phyloP scores from a whole-genome alignment of 92 coral and sea anemone species.

The Nematostella vectensis region DNA sequence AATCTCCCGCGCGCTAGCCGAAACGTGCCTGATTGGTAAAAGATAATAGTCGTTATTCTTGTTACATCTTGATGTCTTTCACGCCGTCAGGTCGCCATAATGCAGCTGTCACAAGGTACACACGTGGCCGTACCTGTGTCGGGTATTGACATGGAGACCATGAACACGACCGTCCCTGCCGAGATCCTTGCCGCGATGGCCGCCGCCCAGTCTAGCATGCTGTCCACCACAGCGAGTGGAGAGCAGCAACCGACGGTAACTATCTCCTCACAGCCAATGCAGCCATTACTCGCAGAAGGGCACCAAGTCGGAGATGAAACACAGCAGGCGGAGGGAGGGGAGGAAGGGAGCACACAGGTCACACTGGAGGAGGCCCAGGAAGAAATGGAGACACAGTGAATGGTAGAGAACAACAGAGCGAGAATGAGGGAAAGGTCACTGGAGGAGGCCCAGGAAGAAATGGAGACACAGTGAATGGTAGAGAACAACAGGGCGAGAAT shows the following conservation, averaged over 20 bases:
- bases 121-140: conserved; percentile 50
- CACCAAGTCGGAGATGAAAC: conserved; percentile 1
- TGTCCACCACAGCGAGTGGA: conserved; percentile 7
- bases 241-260: conserved; percentile 12
- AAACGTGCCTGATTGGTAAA: too few relatives aligned
- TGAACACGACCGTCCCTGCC: conserved; percentile 71
- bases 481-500: too few relatives aligned
- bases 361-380: too few relatives aligned
- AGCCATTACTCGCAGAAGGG: conserved; percentile 13
- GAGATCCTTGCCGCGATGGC: conserved; percentile 93
- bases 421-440: too few relatives aligned
- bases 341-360: too few relatives aligned
- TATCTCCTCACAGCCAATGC: conserved; percentile 30
- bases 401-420: too few relatives aligned
- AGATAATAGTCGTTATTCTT: too few relatives aligned
- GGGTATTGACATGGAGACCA: conserved; percentile 49
- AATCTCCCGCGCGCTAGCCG: too few relatives aligned
- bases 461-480: too few relatives aligned
- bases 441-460: too few relatives aligned
- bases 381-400: too few relatives aligned
- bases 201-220: conserved; percentile 53
- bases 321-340: conserved; percentile 7
- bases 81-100: conserved; percentile 37
- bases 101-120: conserved; percentile 40
- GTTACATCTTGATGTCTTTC: too few relatives aligned